Conservation (phyloP, 2,888 invertebrate species). For the Cryptocheilus praepositus region DNA sequence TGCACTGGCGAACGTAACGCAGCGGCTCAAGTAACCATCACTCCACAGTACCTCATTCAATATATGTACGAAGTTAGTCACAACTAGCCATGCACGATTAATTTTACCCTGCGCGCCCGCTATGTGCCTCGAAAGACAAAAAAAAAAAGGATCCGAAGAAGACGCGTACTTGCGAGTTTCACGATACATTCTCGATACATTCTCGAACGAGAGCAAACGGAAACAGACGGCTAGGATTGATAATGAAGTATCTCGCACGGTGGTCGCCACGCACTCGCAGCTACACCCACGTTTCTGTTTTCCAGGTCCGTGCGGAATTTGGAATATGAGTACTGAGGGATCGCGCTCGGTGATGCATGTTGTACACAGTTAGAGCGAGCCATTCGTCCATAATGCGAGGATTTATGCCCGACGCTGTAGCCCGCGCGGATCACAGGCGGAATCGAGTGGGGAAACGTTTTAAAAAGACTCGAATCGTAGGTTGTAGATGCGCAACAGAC, state of each 20-base stretch:
- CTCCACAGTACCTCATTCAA: conserved; percentile 57
- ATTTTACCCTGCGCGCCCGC: not conserved
- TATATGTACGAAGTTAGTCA: conserved; percentile 55
- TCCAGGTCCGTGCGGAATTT: conserved; percentile 58
- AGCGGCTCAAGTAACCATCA: conserved; percentile 87
- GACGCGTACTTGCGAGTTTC: not conserved
- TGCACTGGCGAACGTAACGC: conserved; percentile 96
- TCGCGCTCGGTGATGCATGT: conserved; percentile 10
- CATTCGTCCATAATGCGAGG: conserved; percentile 41
- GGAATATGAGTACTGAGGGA: conserved; percentile 49
- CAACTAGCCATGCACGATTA: conserved; percentile 12
- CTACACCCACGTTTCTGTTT: conserved; percentile 13
- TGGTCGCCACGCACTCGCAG: not conserved
- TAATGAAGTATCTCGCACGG: too few species aligned
- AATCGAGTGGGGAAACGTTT: conserved; percentile 9
- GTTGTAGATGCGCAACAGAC: conserved; percentile 33
- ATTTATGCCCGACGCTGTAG: not conserved
- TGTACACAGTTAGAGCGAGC: conserved; percentile 31
- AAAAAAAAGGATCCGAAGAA: not conserved
- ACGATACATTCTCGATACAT: not conserved
- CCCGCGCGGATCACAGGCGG: not conserved
- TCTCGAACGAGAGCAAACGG: too few species aligned
- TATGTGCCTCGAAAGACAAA: not conserved
- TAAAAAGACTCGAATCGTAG: conserved; percentile 23
- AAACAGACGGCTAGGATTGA: too few species aligned